Conservation (phyloP, 2,888 invertebrate species). For the Matsumyia berberina region DNA sequence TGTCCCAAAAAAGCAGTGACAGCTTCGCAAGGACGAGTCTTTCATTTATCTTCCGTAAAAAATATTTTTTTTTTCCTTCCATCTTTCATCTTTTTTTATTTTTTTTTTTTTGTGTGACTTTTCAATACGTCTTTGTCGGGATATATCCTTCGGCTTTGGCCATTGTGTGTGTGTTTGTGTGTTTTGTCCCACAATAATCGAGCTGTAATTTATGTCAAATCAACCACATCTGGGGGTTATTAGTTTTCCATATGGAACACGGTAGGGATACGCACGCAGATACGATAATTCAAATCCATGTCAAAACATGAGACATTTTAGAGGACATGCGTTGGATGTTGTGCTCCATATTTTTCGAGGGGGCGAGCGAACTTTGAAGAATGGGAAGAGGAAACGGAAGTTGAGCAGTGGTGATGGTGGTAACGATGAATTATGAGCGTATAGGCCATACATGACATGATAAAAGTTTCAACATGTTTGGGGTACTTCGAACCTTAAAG, state of each 20-base stretch:
- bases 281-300: conserved; percentile 34
- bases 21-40: conserved; percentile 11
- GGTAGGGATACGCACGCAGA: conserved; percentile 3
- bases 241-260: conserved; percentile 11
- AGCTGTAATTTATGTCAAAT: conserved; percentile 57
- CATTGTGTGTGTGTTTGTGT: conserved; percentile 20
- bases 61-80: background rate
- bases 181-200: conserved; percentile 54
- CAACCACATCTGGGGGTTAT: conserved; percentile 60
- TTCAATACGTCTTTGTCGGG: conserved; percentile 14
- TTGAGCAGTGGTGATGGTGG: background rate
- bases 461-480: background rate
- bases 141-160: conserved; percentile 38
- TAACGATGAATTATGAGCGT: conserved; percentile 2
- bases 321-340: conserved; percentile 1
- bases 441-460: background rate
- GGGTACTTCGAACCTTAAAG: too few species aligned
- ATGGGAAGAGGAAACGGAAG: background rate
- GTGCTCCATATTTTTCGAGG: background rate
- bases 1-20: conserved; percentile 17
- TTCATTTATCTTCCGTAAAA: conserved; percentile 3
- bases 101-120: conserved; percentile 19
- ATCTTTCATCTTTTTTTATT: conserved; percentile 2
- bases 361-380: background rate
- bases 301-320: conserved; percentile 9